phyloP scores from a whole-genome alignment of 2,797 vertebrate species.

The Poecilia picta region DNA sequence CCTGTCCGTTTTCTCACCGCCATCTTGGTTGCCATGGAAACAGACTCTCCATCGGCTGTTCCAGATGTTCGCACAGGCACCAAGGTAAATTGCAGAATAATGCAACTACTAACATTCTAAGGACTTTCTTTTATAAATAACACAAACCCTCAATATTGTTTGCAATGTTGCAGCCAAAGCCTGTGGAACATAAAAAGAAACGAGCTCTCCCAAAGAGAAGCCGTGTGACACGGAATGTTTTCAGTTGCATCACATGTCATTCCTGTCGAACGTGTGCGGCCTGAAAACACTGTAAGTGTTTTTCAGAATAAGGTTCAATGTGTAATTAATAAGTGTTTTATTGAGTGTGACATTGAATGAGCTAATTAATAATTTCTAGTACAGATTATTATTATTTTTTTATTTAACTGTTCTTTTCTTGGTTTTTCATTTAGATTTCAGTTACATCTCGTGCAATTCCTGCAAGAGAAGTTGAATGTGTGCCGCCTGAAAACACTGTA shows the following conservation, averaged over 20 bases:
- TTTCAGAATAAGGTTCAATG: too few relatives aligned
- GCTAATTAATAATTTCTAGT: background rate
- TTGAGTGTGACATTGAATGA: background rate
- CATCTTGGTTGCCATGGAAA: background rate
- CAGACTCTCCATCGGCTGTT: background rate
- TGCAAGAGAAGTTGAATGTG: background rate
- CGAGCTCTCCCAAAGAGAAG: background rate
- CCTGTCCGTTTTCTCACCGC: background rate
- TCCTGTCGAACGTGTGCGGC: too few relatives aligned
- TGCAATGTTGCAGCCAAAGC: background rate
- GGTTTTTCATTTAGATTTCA: background rate
- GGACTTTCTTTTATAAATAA: background rate
- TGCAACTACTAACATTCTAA: background rate
- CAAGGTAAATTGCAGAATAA: background rate
- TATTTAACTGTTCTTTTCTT: background rate
- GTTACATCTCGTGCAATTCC: fast-evolving
- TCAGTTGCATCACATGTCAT: too few relatives aligned
- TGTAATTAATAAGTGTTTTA: too few relatives aligned
- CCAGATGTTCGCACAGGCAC: background rate
- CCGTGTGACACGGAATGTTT: background rate
- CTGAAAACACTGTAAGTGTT: too few relatives aligned
- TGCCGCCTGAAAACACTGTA: background rate
- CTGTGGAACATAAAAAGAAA: background rate
- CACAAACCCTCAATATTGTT: background rate
- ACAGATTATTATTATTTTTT: background rate